Base-by-base conservation (phyloP, 1,140 invertebrate species). In the Myzus persicae region DNA sequence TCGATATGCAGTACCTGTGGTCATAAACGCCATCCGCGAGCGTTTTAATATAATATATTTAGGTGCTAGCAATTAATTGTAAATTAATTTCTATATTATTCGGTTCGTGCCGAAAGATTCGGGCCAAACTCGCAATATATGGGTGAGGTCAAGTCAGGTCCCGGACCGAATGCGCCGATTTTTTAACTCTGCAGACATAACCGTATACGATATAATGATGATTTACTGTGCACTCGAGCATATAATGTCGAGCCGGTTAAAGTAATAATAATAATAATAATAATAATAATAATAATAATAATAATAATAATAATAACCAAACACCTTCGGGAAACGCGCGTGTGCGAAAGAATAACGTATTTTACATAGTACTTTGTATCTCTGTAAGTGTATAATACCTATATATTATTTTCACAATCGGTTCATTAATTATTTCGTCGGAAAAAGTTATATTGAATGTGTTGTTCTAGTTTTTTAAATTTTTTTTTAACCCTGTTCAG, bases 361-460 rank as follows among this genome's bases (percentile, higher is more conserved):
- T 76, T 76, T 76, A 76, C 59, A 76, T 76, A 76, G 59, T 76
- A 76, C 18, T 54, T 2, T 26, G 2, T 24, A 51, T 22, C 24
- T 54, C 8, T 54, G 2, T 67, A 67, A 3, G 26, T 31, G 11
- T 67, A 67, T 67, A 76, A 51, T 51, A 67, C n/a, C 14, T 26
- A 26, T 59, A 76, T 76, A 76, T 76, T 76, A 76, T 38, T 84
- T 44, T 44, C 1, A 87, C 84, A 87, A 87, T 87, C 42, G 84
- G n/a, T 87, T 87, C 84, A 31, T 44, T 44, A 44, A 87, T 87
- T 44, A 44, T 44, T 84, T 42, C 40, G 82, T 42, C 24, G 36
- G 38, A 84, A 84, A 84, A 84, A n/a, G 31, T 18, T 26, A 84
- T 31, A 42, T 84, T 42, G 82, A 84, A 84, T 40, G 82, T 20